Evolutionary conservation across 1,140 invertebrate genomes (phyloP), one percentile per base, ranked within the genome.

Genomic region (Drosophila sproati): DNA sequence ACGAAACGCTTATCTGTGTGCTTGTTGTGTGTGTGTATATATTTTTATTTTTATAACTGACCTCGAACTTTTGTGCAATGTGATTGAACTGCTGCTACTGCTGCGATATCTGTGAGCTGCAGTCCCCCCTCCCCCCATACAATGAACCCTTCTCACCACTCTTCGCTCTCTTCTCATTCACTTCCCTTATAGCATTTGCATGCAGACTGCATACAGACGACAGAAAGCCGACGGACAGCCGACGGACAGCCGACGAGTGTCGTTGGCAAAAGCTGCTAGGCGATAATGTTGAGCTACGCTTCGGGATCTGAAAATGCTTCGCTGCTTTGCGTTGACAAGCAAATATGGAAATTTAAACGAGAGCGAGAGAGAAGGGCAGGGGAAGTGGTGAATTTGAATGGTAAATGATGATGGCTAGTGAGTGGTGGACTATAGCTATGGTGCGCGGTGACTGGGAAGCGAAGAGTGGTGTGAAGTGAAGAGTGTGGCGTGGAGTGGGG

Each of bases 31-130:
- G 37, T 71, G 71, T 54, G 64, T 60, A 73, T 78, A 67, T 80
- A 71, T 78, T 70, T 80, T 82, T 91, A 91, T 91, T 87, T 83
- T 80, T 83, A 88, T 87, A 91, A 91, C 88, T 91, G 88, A 91
- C 88, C 88, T 91, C 88, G 88, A 91, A 91, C 88, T 91, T 88
- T 91, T 91, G 88, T 91, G 88, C 89, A 91, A 91, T 87, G 88
- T 91, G 88, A 91, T 91, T 91, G 88, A 91, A 85, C 81, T 85
- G 69, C 74, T 41, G 12, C 74, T 72, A 78, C 75, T 72, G 78
- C 61, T 63, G 78, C 85, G 85, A 89, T 88, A 88, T 88, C 80
- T 88, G 77, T 72, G 73, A 70, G 67, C 57, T 77, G 68, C 52
- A 73, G 59, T 69, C 32, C 35, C 57, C 55, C 52, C 54, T 41